Evolutionary conservation across 2,888 invertebrate genomes (phyloP).

Genomic region (Drosophila pseudotakahashii): DNA sequence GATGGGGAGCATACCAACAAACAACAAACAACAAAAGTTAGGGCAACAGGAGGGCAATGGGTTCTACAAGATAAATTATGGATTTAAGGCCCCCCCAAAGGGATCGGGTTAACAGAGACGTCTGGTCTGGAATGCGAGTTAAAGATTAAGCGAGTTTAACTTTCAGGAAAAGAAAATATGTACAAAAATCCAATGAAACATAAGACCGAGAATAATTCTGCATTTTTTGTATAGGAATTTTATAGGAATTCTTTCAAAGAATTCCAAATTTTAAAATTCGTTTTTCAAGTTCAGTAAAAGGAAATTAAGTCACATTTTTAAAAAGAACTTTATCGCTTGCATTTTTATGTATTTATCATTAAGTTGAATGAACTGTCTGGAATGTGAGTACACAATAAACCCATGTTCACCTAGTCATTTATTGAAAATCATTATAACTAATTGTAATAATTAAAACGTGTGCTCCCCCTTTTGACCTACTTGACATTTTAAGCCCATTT

Average conservation of each 20-base stretch:
- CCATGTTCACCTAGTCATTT: neutral
- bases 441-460: no score
- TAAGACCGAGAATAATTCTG: no score
- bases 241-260: no score
- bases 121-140: constrained; percentile 27
- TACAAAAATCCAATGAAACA: neutral
- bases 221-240: no score
- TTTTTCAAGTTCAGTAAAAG: no score
- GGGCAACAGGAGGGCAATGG: constrained; percentile 19
- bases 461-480: no score
- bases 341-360: no score
- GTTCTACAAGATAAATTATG: constrained; percentile 59
- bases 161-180: neutral
- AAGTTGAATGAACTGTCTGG: neutral
- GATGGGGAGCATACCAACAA: constrained; percentile 21
- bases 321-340: no score
- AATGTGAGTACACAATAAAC: neutral
- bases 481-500: no score
- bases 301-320: no score
- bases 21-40: constrained; percentile 10
- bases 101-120: constrained; percentile 8
- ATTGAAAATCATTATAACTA: neutral
- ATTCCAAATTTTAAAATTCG: no score
- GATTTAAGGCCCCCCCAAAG: constrained; percentile 43
- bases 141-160: constrained; percentile 28